Evolutionary conservation across 2,888 invertebrate genomes (phyloP), one percentile per base, ranked within the genome.

Genomic region (Eristalis pertinax): DNA sequence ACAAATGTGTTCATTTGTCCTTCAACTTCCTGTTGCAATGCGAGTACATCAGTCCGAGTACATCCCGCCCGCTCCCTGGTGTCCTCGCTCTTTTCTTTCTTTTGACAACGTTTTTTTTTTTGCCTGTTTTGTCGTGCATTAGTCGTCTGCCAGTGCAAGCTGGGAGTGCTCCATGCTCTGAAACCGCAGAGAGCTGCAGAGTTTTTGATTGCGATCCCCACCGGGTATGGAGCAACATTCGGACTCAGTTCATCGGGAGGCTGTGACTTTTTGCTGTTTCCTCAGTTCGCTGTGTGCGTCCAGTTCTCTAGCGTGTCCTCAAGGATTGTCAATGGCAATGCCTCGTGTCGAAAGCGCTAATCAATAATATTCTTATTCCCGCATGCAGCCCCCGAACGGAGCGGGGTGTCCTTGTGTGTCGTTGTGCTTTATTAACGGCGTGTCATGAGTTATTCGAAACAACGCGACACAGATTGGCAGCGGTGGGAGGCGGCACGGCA

Each of bases 171-270:
- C 60, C 79, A 78, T 74, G 26, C 43, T 72, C 56, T 72, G 75
- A 35, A 75, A 75, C 86, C 72, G 65, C 72, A 86, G 26, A 68
- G 70, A 75, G 65, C 67, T 76, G 67, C n/a, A 79, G 79, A 76
- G 75, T 87, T 87, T 87, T 79, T 76, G 83, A 87, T 83, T 87
- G 72, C 86, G 58, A 79, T 75, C 75, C 86, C 86, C 78, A 24
- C 43, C 38, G 82, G 85, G 77, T 86, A 38, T 74, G 82, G 73
- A 64, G 77, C 84, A 81, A 10, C 63, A 70, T 73, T 77, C 64
- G 69, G 29, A 62, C 77, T 62, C 38, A 67, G 22, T 73, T 68
- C 58, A 65, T 5, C 32, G 32, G 32, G 32, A 8, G 32, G 8
- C 32, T 32, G 8, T 32, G 32, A 32, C 22, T 64, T 41, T 58